phyloP scores from a whole-genome alignment of 2,888 invertebrate genomes.

The Antheraea assamensis region DNA sequence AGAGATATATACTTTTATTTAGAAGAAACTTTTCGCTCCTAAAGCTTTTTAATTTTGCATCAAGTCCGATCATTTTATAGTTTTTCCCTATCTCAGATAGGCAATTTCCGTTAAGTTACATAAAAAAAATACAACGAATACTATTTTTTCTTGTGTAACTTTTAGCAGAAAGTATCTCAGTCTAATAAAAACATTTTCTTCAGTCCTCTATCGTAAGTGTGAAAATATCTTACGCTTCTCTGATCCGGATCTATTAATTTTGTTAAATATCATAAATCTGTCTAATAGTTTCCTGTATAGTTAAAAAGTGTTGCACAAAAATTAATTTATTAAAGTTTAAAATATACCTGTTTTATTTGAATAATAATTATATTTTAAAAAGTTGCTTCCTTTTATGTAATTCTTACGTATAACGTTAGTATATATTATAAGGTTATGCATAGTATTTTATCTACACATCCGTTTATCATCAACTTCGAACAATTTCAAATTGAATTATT shows the following conservation, averaged over 20 bases:
- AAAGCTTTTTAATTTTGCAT: too few species aligned
- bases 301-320: background rate
- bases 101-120: too few species aligned
- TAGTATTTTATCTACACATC: background rate
- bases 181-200: background rate
- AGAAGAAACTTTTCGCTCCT: too few species aligned
- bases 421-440: background rate
- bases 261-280: background rate
- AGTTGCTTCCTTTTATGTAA: background rate
- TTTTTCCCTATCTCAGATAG: too few species aligned
- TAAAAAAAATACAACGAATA: too few species aligned
- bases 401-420: background rate
- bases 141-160: background rate
- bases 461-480: background rate
- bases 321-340: background rate
- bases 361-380: background rate
- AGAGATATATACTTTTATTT: too few species aligned
- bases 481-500: background rate
- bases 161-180: background rate
- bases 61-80: too few species aligned
- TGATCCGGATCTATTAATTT: constrained; percentile 2
- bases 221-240: background rate
- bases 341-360: background rate
- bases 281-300: background rate
- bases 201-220: background rate